phyloP scores from a whole-genome alignment of 2,113 vertebrate genomes.

The Rutilus rutilus region DNA sequence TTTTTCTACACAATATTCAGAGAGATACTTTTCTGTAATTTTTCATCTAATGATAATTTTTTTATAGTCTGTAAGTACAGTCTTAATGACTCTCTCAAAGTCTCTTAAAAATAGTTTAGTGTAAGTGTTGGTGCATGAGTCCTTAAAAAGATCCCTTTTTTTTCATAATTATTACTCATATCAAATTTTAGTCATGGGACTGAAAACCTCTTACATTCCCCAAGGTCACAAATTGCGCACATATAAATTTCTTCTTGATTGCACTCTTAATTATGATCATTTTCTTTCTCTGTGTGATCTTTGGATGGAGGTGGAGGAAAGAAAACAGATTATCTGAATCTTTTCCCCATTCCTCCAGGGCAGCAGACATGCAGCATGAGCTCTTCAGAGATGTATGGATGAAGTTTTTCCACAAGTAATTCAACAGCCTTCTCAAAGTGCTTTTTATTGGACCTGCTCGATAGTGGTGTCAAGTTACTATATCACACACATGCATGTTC shows the following conservation, averaged over 20 bases:
- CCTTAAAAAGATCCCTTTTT: not conserved
- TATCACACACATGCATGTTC: not conserved
- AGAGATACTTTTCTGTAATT: not conserved
- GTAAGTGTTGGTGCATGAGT: not conserved
- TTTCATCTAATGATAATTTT: not conserved
- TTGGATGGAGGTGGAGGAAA: not conserved
- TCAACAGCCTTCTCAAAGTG: not conserved
- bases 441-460: not conserved
- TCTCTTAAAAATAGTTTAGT: not conserved
- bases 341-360: not conserved
- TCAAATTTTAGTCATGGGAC: conserved; percentile 2
- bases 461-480: not conserved
- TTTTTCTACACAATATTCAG: not conserved
- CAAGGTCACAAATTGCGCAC: not conserved
- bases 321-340: not conserved
- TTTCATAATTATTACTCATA: conserved; percentile 8
- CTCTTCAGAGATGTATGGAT: not conserved
- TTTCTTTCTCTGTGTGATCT: conserved; percentile 2
- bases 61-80: conserved; percentile 15
- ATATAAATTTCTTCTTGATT: conserved; percentile 9
- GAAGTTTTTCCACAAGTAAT: not conserved
- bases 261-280: conserved; percentile 22
- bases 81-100: conserved; percentile 12
- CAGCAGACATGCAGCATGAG: not conserved
- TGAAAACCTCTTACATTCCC: conserved; percentile 10